These are phyloP conservation scores for Melinaea menophilus DNA, from an alignment of 2,888 invertebrate genomes.

Conservation along the genomic window DNA sequence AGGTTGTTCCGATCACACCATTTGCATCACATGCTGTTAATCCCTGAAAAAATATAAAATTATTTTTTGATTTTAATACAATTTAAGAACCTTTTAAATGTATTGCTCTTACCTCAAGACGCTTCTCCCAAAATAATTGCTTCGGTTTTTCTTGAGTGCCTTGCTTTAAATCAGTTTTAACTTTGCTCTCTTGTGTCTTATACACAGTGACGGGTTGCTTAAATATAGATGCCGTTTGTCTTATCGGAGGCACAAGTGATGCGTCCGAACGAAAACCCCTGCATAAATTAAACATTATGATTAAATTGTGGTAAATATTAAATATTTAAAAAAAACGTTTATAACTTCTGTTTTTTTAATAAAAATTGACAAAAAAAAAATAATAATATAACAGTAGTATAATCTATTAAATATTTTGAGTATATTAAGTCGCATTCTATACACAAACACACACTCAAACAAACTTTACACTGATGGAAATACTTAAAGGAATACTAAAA, in stretches of 20 bases:
- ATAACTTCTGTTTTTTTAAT: too few relatives aligned
- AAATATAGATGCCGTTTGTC: conserved; percentile 98
- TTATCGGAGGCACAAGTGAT: conserved; percentile 94
- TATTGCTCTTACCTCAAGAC: conserved; percentile 71
- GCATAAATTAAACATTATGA: conserved; percentile 37
- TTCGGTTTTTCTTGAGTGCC: conserved; percentile 95
- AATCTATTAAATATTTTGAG: too few relatives aligned
- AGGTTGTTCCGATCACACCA: conserved; percentile 90
- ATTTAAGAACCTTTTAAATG: conserved; percentile 11
- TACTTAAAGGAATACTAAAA: too few relatives aligned
- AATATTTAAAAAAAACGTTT: too few relatives aligned
- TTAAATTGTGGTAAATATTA: neutral
- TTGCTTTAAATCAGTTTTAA: conserved; percentile 93
- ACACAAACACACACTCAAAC: too few relatives aligned
- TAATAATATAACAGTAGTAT: too few relatives aligned
- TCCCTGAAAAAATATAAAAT: conserved; percentile 69
- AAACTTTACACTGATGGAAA: too few relatives aligned
- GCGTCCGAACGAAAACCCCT: conserved; percentile 92
- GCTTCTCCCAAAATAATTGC: conserved; percentile 91
- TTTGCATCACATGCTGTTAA: conserved; percentile 92
- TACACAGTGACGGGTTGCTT: conserved; percentile 99
- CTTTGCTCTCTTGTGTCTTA: conserved; percentile 93
- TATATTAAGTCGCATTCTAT: too few relatives aligned
- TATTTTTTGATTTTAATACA: neutral
- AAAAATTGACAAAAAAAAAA: too few relatives aligned